Percentiles rank a stretch among this genome's conserved stretches.
These are phyloP conservation scores for Seira sanloemensis DNA, from an alignment of 2,888 invertebrate species.

Conservation along the genomic window DNA sequence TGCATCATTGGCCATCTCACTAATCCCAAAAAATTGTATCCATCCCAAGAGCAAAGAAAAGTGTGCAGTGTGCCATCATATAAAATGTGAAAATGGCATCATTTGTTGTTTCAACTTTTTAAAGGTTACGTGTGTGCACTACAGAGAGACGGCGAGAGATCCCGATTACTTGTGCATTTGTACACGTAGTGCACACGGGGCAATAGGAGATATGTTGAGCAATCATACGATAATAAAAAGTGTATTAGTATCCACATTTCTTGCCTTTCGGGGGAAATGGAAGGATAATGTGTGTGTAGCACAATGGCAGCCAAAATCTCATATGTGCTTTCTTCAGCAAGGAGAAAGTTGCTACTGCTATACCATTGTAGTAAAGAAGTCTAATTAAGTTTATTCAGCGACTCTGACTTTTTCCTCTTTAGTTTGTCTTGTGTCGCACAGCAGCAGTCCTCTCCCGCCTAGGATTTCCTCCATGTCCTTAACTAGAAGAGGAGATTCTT, in stretches of 20 bases:
- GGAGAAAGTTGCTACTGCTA: neutral
- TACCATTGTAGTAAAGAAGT: slow-evolving; percentile 5
- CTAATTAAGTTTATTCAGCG: slow-evolving; percentile 49
- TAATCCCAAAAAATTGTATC: slow-evolving; percentile 50
- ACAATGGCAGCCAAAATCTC: slow-evolving; percentile 14
- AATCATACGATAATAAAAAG: slow-evolving; percentile 1
- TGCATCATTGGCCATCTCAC: slow-evolving; percentile 13
- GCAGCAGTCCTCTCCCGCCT: neutral
- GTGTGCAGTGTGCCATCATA: neutral
- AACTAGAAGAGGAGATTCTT: slow-evolving; percentile 12
- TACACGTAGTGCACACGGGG: neutral
- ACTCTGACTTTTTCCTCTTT: slow-evolving; percentile 26
- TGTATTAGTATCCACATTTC: neutral
- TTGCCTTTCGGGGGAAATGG: neutral
- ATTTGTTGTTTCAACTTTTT: slow-evolving; percentile 16
- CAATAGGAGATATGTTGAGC: neutral
- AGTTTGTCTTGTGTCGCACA: slow-evolving; percentile 3
- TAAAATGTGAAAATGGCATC: slow-evolving; percentile 21
- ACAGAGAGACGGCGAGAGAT: neutral
- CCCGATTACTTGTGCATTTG: neutral
- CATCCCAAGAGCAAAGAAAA: slow-evolving; percentile 21
- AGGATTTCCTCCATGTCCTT: neutral
- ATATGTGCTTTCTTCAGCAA: neutral
- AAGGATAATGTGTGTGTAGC: neutral
- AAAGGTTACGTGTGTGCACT: slow-evolving; percentile 23